Conservation (phyloP, 2,888 invertebrate species). For the Calliscelio sp. region DNA sequence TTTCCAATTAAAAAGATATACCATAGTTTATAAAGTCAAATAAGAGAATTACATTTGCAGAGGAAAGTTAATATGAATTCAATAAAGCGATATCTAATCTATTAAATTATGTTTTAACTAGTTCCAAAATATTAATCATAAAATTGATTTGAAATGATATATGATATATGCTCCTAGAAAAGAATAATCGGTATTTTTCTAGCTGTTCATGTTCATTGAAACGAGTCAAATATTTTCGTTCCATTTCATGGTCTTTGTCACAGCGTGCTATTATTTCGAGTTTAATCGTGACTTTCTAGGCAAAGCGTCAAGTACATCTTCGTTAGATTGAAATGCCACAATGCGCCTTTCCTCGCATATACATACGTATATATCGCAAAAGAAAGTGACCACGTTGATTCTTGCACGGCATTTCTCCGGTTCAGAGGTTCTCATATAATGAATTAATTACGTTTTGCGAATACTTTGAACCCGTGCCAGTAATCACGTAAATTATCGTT, state of each 20-base stretch:
- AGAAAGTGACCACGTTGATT: conserved; percentile 71
- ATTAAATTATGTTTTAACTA: no score
- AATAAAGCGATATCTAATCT: no score
- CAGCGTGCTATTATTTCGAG: conserved; percentile 66
- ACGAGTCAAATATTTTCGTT: conserved; percentile 59
- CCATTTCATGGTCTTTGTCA: conserved; percentile 71
- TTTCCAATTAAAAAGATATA: no score
- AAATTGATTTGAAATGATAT: no score
- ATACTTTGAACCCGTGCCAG: neutral
- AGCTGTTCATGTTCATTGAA: conserved; percentile 57
- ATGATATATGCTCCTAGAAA: no score
- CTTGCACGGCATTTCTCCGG: conserved; percentile 59
- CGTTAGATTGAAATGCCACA: conserved; percentile 63
- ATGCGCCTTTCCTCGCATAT: conserved; percentile 60
- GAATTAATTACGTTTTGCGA: conserved; percentile 33
- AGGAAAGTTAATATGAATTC: no score
- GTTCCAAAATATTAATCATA: no score
- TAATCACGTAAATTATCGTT: neutral
- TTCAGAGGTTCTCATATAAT: conserved; percentile 65
- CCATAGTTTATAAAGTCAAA: no score
- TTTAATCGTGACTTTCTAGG: conserved; percentile 69
- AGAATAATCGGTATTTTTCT: no score
- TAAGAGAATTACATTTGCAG: no score
- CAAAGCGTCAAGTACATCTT: conserved; percentile 66
- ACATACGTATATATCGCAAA: conserved; percentile 60